phyloP scores from a whole-genome alignment of 1,140 invertebrate species.

The Cyphomyrmex costatus region DNA sequence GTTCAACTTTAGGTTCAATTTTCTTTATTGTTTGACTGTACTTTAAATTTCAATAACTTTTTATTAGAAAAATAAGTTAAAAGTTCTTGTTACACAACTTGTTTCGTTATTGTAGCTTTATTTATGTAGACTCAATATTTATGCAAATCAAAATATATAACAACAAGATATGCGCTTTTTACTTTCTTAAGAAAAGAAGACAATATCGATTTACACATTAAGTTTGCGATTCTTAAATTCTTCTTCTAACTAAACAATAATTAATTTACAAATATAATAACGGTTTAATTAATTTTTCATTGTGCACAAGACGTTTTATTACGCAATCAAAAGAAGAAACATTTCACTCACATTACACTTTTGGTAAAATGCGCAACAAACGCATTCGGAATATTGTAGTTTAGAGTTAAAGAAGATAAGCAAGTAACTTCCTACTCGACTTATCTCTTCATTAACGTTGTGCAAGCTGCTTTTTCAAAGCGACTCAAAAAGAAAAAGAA shows the following conservation, averaged over 20 bases:
- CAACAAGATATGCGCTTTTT: not conserved
- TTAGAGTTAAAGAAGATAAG: not conserved
- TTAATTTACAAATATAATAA: not conserved
- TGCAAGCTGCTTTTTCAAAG: not conserved
- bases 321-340: not conserved
- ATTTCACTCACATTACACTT: not conserved
- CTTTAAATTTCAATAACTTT: not conserved
- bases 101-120: not conserved
- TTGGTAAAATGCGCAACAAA: not conserved
- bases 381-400: not conserved
- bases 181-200: not conserved
- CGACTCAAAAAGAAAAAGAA: not conserved
- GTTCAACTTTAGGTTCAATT: not conserved
- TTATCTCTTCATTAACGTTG: not conserved
- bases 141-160: not conserved
- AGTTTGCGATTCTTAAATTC: not conserved
- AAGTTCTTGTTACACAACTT: not conserved
- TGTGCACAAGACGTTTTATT: not conserved
- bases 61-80: not conserved
- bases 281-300: not conserved
- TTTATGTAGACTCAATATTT: slow-evolving; percentile 3
- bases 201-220: not conserved
- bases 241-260: not conserved
- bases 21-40: not conserved
- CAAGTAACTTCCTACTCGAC: slow-evolving; percentile 7